Evolutionary conservation across 2,888 invertebrate genomes (phyloP).

Genomic region (Metopia argyrocephala): DNA sequence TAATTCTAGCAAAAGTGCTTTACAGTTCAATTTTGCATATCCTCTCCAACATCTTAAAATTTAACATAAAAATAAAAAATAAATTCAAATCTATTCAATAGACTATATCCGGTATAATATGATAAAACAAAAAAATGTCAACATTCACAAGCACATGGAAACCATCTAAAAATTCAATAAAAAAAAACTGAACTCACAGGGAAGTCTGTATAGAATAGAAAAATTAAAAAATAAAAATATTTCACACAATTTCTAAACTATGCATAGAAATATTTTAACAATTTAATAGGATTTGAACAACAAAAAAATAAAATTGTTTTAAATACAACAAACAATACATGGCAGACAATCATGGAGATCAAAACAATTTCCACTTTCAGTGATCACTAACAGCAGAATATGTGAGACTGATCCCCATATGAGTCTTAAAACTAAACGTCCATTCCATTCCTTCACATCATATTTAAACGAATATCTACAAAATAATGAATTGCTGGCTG

Average conservation of each 20-base stretch:
- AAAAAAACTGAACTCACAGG: background rate
- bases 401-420: too few relatives aligned
- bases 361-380: too few relatives aligned
- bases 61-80: conserved; percentile 14
- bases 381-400: too few relatives aligned
- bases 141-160: background rate
- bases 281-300: background rate
- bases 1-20: too few relatives aligned
- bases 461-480: background rate
- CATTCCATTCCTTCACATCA: too few relatives aligned
- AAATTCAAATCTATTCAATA: conserved; percentile 56
- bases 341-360: background rate
- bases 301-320: background rate
- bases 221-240: background rate
- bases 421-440: too few relatives aligned
- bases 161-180: background rate
- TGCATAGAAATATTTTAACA: background rate
- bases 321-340: background rate
- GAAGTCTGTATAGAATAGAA: background rate
- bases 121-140: background rate
- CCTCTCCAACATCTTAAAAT: background rate
- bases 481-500: background rate
- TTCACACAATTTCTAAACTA: background rate
- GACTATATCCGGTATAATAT: conserved; percentile 58
- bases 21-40: background rate